Evolutionary conservation across 37 sponge, comb jelly and placozoan species (phyloP).

Genomic region (Diacarnus erythraeanus): DNA sequence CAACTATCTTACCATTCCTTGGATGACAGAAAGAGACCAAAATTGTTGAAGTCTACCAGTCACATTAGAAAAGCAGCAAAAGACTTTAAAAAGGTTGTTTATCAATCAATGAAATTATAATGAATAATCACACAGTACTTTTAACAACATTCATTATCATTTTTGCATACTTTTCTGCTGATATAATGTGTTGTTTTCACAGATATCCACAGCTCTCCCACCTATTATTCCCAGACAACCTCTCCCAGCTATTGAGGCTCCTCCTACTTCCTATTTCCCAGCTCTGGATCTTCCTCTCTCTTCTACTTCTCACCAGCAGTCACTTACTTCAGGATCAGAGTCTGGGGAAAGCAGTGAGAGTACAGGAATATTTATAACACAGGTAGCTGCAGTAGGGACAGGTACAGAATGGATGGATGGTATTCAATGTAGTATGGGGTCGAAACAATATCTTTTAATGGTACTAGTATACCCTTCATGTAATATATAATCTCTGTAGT

Average conservation of each 20-base stretch:
- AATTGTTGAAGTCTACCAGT: not conserved
- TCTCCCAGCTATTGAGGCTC: constrained; percentile 32
- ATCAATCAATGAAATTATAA: too few relatives aligned
- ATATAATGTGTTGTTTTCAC: not conserved
- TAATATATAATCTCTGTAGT: too few relatives aligned
- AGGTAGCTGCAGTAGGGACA: too few relatives aligned
- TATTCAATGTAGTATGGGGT: too few relatives aligned
- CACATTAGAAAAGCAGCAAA: constrained; percentile 49
- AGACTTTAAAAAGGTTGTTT: constrained; percentile 53
- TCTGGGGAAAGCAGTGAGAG: not conserved
- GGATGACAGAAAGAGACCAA: constrained; percentile 22
- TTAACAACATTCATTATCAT: not conserved
- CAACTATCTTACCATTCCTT: not conserved
- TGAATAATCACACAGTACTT: not conserved
- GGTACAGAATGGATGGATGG: too few relatives aligned
- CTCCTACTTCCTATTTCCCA: not conserved
- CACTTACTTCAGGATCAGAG: not conserved
- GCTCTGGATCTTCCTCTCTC: not conserved
- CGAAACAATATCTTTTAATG: too few relatives aligned
- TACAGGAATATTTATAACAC: constrained; percentile 70
- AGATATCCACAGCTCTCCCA: constrained; percentile 61
- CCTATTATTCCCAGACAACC: constrained; percentile 65
- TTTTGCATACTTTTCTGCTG: not conserved
- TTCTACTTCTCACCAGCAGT: not conserved
- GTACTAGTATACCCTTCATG: too few relatives aligned